Evolutionary conservation across 2,797 vertebrate species (phyloP).

Genomic region (Molothrus ater): DNA sequence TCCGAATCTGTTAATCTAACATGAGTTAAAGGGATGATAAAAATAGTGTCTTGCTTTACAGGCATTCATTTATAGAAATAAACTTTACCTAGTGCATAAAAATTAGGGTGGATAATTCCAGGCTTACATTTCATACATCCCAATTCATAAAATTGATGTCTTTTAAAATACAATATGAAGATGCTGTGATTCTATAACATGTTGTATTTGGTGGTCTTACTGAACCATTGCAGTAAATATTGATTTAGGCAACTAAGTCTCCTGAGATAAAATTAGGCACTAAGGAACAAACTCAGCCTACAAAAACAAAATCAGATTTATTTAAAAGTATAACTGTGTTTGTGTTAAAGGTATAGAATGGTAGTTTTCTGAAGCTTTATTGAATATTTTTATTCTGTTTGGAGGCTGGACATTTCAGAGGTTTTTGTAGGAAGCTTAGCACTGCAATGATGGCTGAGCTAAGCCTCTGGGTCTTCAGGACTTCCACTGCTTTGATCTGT

Average conservation of each 20-base stretch:
- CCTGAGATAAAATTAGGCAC: neutral
- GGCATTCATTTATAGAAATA: neutral
- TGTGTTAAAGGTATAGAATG: neutral
- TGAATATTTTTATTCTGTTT: neutral
- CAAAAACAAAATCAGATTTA: neutral
- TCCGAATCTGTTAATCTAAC: neutral
- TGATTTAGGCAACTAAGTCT: neutral
- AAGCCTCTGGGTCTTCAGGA: neutral
- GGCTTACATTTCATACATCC: neutral
- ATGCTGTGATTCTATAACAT: neutral
- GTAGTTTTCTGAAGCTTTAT: neutral
- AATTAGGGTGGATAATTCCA: neutral
- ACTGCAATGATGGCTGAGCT: neutral
- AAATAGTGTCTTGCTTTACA: neutral
- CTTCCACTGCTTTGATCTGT: neutral
- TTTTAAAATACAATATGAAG: constrained; percentile 1
- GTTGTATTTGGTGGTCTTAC: neutral
- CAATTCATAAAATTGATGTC: neutral
- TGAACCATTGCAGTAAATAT: neutral
- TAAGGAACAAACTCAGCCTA: neutral
- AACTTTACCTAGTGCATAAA: neutral
- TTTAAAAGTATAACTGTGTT: neutral
- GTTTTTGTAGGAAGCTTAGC: neutral
- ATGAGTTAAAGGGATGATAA: neutral
- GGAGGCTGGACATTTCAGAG: neutral